Conservation (phyloP, 2,888 invertebrate genomes). For the Chirona hameri region DNA sequence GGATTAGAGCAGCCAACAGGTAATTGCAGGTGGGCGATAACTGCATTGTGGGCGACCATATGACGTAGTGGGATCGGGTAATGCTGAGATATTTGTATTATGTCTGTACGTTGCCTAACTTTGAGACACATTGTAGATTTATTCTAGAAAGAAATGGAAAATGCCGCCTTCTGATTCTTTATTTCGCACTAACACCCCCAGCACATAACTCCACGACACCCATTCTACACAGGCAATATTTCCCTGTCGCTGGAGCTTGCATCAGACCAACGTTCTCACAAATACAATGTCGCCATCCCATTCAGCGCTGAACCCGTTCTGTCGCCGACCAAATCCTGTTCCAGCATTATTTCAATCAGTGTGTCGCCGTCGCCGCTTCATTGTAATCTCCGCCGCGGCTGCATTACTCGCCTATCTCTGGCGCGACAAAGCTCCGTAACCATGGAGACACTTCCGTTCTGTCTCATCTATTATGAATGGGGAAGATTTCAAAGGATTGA, state of each 20-base stretch:
- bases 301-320: background rate
- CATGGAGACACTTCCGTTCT: constrained; percentile 28
- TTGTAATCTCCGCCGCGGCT: constrained; percentile 4
- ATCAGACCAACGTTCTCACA: background rate
- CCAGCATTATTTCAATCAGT: constrained; percentile 26
- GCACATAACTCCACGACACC: background rate
- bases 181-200: no score
- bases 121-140: no score
- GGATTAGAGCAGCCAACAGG: background rate
- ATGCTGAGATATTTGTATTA: no score
- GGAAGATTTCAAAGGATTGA: constrained; percentile 29
- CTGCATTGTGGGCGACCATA: background rate
- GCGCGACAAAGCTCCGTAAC: constrained; percentile 1
- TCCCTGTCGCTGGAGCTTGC: background rate
- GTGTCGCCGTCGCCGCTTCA: background rate
- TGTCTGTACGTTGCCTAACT: no score
- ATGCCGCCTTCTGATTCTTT: no score
- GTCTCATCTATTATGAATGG: constrained; percentile 27
- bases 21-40: background rate
- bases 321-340: background rate
- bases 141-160: no score
- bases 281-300: background rate
- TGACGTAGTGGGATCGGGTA: no score
- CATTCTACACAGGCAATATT: background rate
- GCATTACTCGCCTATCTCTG: constrained; percentile 13